Conservation (phyloP, 1,140 invertebrate species). For the Zophobas atratus region DNA sequence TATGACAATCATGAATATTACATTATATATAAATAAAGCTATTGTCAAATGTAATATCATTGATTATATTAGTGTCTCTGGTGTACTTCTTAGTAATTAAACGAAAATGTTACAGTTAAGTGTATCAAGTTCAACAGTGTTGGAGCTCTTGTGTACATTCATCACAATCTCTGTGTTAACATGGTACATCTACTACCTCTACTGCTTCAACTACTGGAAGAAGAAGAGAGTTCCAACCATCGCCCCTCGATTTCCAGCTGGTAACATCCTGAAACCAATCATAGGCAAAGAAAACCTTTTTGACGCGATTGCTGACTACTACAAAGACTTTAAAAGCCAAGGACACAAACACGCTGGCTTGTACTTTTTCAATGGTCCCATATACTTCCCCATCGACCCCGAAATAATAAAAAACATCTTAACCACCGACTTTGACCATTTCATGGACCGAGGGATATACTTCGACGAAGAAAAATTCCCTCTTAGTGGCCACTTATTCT, state of each 20-base stretch:
- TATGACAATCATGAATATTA: no score
- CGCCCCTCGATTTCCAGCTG: slow-evolving; percentile 52
- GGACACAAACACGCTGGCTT: slow-evolving; percentile 55
- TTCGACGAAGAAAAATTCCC: slow-evolving; percentile 68
- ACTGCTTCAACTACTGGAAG: slow-evolving; percentile 54
- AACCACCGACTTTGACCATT: slow-evolving; percentile 69
- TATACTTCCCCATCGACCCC: slow-evolving; percentile 66
- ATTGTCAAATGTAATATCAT: no score
- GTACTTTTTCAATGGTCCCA: slow-evolving; percentile 50
- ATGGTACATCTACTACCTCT: slow-evolving; percentile 44
- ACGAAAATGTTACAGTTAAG: not conserved
- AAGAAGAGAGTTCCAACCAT: slow-evolving; percentile 48
- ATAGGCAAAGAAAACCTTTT: slow-evolving; percentile 32
- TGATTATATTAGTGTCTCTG: no score
- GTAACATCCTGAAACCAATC: slow-evolving; percentile 36
- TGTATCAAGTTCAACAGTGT: not conserved
- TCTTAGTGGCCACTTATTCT: slow-evolving; percentile 69
- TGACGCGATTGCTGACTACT: slow-evolving; percentile 9
- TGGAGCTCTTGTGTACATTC: not conserved
- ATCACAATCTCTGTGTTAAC: not conserved
- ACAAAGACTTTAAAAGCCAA: slow-evolving; percentile 63
- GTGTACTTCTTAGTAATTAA: no score
- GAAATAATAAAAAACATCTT: slow-evolving; percentile 69
- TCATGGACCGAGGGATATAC: slow-evolving; percentile 68
- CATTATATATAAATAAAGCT: no score